These are phyloP conservation scores for Choristoneura fumiferana DNA, from an alignment of 1,140 invertebrate genomes.

Conservation along the genomic window DNA sequence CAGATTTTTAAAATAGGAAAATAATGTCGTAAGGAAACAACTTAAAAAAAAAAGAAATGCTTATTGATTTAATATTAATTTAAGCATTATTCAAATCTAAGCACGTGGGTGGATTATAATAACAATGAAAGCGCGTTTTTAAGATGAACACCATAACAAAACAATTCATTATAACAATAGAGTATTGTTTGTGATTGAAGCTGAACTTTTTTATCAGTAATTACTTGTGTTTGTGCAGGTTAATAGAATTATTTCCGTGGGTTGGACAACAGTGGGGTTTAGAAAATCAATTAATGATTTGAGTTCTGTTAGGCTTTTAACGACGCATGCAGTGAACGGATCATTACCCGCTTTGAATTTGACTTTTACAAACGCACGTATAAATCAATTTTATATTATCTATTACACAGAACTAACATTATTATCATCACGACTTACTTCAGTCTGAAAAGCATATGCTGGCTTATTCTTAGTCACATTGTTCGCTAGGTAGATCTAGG, in stretches of 20 bases:
- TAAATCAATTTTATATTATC: background rate
- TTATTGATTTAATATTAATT: constrained; percentile 35
- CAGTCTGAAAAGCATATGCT: too few species aligned
- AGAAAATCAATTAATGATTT: constrained; percentile 38
- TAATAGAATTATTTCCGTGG: constrained; percentile 44
- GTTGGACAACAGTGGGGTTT: constrained; percentile 34
- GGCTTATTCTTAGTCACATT: too few species aligned
- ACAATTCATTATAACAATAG: constrained; percentile 65
- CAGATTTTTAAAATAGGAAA: too few species aligned
- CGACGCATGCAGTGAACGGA: background rate
- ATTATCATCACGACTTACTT: too few species aligned
- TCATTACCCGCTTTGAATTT: background rate
- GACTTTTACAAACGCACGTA: background rate
- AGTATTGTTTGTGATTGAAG: constrained; percentile 60
- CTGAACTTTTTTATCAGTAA: constrained; percentile 47
- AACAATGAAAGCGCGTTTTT: constrained; percentile 51
- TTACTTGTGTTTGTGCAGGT: constrained; percentile 43
- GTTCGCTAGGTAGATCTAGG: too few species aligned
- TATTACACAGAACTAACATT: too few species aligned
- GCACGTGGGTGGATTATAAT: constrained; percentile 48
- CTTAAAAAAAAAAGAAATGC: constrained; percentile 12
- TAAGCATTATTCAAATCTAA: constrained; percentile 32
- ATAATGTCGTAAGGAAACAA: too few species aligned
- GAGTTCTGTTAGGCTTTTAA: constrained; percentile 25
- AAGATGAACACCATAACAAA: constrained; percentile 47